A percentile compares a stretch with the other conserved stretches of the same genome.
These are phyloP conservation scores for Chrysolina haemoptera DNA, from an alignment of 2,888 invertebrate species.

Conservation along the genomic window DNA sequence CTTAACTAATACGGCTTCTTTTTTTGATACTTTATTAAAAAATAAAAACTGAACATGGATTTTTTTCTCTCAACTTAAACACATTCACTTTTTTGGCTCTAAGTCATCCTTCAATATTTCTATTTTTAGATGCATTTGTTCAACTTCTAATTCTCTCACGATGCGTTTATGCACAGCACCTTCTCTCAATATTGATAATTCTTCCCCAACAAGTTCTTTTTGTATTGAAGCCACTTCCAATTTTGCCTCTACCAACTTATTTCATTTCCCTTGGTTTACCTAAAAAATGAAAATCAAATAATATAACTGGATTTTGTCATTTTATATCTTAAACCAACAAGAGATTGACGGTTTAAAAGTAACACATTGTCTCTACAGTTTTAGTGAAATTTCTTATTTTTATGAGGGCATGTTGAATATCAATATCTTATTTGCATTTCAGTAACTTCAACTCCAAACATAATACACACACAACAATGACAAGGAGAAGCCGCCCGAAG, in stretches of 20 bases:
- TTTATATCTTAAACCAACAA: too few relatives aligned
- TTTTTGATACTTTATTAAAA: too few relatives aligned
- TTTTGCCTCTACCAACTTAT: background rate
- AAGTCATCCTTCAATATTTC: too few relatives aligned
- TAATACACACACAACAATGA: background rate
- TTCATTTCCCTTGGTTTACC: background rate
- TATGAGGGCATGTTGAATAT: background rate
- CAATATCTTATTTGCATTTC: background rate
- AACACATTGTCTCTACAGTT: background rate
- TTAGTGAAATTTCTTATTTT: background rate
- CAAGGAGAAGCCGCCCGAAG: too few relatives aligned
- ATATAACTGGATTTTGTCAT: too few relatives aligned
- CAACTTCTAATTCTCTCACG: background rate
- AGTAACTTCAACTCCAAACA: background rate
- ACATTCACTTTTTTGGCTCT: too few relatives aligned
- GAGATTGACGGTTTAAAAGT: too few relatives aligned
- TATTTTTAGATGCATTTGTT: too few relatives aligned
- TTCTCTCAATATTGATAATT: background rate
- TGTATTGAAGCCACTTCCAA: conserved; percentile 3
- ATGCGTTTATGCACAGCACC: background rate
- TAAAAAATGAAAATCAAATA: background rate
- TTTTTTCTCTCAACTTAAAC: too few relatives aligned
- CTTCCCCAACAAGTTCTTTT: background rate
- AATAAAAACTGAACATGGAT: background rate
- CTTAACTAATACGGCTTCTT: too few relatives aligned